Conservation (phyloP, 2,797 vertebrate genomes). For the Dermochelys coriacea region DNA sequence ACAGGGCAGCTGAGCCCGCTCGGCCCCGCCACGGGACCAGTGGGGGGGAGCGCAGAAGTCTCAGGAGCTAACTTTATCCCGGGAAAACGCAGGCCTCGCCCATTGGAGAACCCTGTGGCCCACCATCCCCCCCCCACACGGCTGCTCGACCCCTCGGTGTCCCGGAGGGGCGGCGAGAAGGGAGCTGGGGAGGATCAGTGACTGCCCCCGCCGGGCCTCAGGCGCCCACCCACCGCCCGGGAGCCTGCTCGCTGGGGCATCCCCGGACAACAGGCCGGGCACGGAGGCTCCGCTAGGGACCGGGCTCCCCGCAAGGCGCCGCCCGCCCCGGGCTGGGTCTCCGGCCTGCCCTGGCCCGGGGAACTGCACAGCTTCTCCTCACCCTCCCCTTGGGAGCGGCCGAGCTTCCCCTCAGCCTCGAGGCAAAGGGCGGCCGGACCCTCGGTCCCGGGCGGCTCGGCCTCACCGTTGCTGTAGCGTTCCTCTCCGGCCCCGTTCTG, state of each 20-base stretch:
- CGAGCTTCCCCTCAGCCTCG: not conserved
- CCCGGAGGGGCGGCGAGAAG: not conserved
- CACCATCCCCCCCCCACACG: not conserved
- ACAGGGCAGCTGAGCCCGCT: not conserved
- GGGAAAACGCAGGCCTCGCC: not conserved
- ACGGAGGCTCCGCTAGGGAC: not conserved
- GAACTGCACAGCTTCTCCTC: not conserved
- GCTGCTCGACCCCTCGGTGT: not conserved
- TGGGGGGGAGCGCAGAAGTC: not conserved
- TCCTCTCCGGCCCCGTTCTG: conserved; percentile 86
- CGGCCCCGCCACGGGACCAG: not conserved
- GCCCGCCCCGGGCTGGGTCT: not conserved
- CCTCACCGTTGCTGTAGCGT: conserved; percentile 89
- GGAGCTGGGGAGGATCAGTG: not conserved
- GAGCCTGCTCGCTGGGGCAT: not conserved
- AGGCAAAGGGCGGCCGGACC: not conserved
- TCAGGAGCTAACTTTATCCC: not conserved
- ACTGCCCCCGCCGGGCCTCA: not conserved
- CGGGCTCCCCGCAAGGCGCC: not conserved
- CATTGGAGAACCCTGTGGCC: not conserved
- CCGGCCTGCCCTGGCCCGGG: not conserved
- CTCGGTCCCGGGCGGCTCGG: not conserved
- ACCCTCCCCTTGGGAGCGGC: not conserved
- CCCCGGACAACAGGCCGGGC: not conserved
- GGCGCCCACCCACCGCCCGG: not conserved